Percentiles rank a stretch among this genome's conserved stretches.
phyloP scores from a whole-genome alignment of 2,797 vertebrate genomes.

The Orestias chungarensis region DNA sequence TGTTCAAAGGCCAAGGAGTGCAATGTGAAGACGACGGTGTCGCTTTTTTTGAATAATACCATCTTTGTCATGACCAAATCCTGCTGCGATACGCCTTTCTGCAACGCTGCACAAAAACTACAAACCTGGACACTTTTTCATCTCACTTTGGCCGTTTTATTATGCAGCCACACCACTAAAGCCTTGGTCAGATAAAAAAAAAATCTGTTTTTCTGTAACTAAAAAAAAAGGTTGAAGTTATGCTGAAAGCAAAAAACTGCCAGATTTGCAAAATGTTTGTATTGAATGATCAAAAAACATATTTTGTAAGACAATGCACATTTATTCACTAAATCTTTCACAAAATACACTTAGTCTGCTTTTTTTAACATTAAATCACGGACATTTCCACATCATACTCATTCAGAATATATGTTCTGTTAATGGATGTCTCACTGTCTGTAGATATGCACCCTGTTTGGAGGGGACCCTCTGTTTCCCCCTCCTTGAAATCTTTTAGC shows the following conservation, averaged over 20 bases:
- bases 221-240: constrained; percentile 23
- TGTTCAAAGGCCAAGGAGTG: constrained; percentile 70
- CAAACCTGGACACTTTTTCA: constrained; percentile 24
- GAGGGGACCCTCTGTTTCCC: not conserved
- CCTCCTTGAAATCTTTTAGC: constrained; percentile 1
- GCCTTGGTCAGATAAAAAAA: constrained; percentile 18
- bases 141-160: constrained; percentile 36
- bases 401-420: not conserved
- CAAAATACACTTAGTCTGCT: constrained; percentile 12
- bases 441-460: not conserved
- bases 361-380: constrained; percentile 7
- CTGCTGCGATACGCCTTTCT: constrained; percentile 75
- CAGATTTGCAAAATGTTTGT: constrained; percentile 18
- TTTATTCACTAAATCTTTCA: constrained; percentile 3
- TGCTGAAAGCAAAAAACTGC: constrained; percentile 14
- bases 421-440: constrained; percentile 9
- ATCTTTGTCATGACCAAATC: constrained; percentile 73
- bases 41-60: constrained; percentile 59
- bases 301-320: not conserved
- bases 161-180: constrained; percentile 31
- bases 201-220: constrained; percentile 14
- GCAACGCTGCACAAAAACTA: constrained; percentile 61
- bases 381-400: constrained; percentile 3
- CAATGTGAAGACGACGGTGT: constrained; percentile 36
- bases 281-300: constrained; percentile 13